Percentiles rank a stretch among this genome's conserved stretches.
These are phyloP conservation scores for Rhadinocentrus ornatus DNA, from an alignment of 2,797 vertebrate genomes.

Conservation along the genomic window DNA sequence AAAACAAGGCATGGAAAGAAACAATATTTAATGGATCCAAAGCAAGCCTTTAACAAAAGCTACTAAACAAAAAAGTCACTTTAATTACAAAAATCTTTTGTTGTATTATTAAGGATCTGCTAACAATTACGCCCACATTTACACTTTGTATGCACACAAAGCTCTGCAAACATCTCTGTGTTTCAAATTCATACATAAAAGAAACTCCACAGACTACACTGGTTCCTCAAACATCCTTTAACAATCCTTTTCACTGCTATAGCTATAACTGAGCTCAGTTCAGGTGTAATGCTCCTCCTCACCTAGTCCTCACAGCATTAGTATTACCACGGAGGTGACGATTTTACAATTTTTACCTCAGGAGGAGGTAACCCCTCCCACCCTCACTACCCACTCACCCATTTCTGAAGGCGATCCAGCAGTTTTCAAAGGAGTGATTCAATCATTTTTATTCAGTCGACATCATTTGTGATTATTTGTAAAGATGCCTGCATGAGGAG, in stretches of 20 bases:
- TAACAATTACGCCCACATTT: conserved; percentile 41
- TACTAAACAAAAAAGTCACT: conserved; percentile 73
- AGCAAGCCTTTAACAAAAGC: conserved; percentile 69
- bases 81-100: conserved; percentile 71
- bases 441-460: conserved; percentile 31
- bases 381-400: too few relatives aligned
- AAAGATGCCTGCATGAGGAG: conserved; percentile 9
- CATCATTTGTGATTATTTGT: conserved; percentile 23
- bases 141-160: neutral
- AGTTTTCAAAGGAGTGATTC: conserved; percentile 25
- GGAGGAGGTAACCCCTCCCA: neutral
- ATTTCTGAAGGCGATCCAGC: conserved; percentile 12
- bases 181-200: conserved; percentile 24
- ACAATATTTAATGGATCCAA: conserved; percentile 67
- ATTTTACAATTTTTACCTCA: conserved; percentile 40
- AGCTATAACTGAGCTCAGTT: conserved; percentile 33
- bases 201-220: conserved; percentile 20
- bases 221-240: conserved; percentile 1
- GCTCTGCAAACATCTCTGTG: conserved; percentile 5
- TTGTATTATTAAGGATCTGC: conserved; percentile 63
- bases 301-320: conserved; percentile 41
- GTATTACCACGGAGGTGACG: conserved; percentile 26
- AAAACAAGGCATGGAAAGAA: conserved; percentile 70
- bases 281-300: conserved; percentile 26
- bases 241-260: neutral